Percentiles rank a stretch among this genome's conserved stretches.
Conservation (phyloP, 2,888 invertebrate genomes). For the Cylloceria caligata region DNA sequence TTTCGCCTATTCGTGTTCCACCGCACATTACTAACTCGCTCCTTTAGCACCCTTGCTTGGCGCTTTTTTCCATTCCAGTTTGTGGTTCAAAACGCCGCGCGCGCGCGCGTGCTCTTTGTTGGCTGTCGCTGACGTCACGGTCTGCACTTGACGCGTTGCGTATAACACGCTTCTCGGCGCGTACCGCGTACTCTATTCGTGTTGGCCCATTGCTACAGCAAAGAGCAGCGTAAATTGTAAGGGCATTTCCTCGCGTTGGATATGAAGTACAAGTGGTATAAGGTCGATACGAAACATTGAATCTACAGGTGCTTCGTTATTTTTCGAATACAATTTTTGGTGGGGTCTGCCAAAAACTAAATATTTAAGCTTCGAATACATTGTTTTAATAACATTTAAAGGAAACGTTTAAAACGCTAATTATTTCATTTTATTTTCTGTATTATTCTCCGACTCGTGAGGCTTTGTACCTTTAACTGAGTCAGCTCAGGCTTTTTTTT, state of each 20-base stretch:
- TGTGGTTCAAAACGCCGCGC: conserved; percentile 45
- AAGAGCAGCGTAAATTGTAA: conserved; percentile 28
- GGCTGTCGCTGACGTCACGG: conserved; percentile 76
- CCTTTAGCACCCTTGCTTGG: conserved; percentile 33
- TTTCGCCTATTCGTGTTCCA: not conserved
- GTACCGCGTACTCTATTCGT: not conserved
- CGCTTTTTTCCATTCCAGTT: conserved; percentile 63
- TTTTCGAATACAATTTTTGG: not conserved
- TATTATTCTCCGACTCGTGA: no score
- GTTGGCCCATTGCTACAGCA: conserved; percentile 28
- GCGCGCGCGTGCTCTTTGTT: conserved; percentile 68
- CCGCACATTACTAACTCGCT: not conserved
- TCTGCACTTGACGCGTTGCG: conserved; percentile 76
- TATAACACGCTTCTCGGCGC: conserved; percentile 71
- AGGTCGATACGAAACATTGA: conserved; percentile 1
- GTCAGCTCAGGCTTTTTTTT: no score
- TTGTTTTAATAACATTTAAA: not conserved
- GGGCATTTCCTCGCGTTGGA: conserved; percentile 35
- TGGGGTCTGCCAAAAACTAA: not conserved
- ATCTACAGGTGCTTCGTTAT: conserved; percentile 19
- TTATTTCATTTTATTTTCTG: no score
- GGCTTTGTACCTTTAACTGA: no score
- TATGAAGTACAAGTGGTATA: not conserved
- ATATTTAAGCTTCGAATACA: not conserved
- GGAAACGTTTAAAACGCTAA: no score